These are phyloP conservation scores for Semibalanus balanoides DNA, from an alignment of 1,140 invertebrate species.

Conservation along the genomic window DNA sequence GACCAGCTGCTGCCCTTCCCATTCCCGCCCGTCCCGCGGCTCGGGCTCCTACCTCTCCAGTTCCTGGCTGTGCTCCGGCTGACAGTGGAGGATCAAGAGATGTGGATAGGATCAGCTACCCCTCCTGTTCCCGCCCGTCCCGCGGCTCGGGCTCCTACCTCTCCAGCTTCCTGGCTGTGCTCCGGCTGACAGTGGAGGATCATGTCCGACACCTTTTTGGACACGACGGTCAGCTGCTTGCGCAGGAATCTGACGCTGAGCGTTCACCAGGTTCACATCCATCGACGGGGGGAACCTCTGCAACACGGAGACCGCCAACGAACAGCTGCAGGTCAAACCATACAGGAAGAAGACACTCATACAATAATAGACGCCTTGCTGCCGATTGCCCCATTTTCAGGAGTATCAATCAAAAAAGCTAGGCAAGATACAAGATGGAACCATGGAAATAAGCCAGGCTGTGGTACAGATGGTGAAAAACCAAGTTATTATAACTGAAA, in stretches of 20 bases:
- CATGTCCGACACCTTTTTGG: constrained; percentile 74
- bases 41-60: constrained; percentile 40
- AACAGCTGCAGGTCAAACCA: too few relatives aligned
- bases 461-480: too few relatives aligned
- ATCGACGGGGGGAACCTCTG: constrained; percentile 38
- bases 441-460: too few relatives aligned
- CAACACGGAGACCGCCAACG: neutral
- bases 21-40: neutral
- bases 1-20: too few relatives aligned
- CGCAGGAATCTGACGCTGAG: constrained; percentile 47
- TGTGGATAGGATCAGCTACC: too few relatives aligned
- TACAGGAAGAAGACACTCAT: too few relatives aligned
- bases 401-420: too few relatives aligned
- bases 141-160: constrained; percentile 24
- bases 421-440: too few relatives aligned
- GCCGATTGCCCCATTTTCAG: too few relatives aligned
- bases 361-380: too few relatives aligned
- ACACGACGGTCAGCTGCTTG: constrained; percentile 67
- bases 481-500: too few relatives aligned
- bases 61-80: constrained; percentile 65
- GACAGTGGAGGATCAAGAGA: too few relatives aligned
- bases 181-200: constrained; percentile 75
- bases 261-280: constrained; percentile 49
- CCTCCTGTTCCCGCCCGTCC: neutral
- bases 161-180: constrained; percentile 67